Evolutionary conservation across 2,888 invertebrate species (phyloP).

Genomic region (Latrodectus hesperus): DNA sequence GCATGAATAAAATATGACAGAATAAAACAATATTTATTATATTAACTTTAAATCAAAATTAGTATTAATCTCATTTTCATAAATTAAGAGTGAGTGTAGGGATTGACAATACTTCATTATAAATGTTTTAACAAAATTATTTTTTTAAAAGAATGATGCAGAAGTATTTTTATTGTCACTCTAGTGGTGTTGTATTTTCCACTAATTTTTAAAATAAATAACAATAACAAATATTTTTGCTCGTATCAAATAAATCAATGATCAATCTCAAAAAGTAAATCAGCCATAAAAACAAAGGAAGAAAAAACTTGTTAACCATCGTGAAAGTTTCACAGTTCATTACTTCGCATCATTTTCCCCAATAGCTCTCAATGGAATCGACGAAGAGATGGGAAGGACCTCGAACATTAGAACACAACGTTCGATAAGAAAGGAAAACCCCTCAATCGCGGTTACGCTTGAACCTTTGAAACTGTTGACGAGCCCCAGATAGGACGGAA

Average conservation of each 20-base stretch:
- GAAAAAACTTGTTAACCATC: conserved; percentile 18
- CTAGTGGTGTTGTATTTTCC: no score
- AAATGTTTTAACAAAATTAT: no score
- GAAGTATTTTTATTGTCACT: no score
- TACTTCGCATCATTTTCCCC: conserved; percentile 36
- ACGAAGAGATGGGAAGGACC: conserved; percentile 6
- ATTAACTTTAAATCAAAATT: no score
- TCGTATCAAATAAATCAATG: not conserved
- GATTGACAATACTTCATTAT: no score
- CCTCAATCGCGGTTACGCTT: not conserved
- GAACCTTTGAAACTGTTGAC: conserved; percentile 19
- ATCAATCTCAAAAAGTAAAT: not conserved
- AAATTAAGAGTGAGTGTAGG: no score
- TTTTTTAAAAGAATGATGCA: no score
- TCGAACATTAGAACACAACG: conserved; percentile 13
- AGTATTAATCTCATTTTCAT: no score
- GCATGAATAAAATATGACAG: no score
- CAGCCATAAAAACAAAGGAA: not conserved
- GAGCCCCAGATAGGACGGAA: not conserved
- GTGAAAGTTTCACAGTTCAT: conserved; percentile 45
- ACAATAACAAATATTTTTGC: not conserved
- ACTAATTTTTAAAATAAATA: not conserved
- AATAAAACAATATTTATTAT: no score
- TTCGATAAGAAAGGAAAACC: conserved; percentile 26
- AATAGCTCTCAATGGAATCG: not conserved